A percentile compares a stretch with the other conserved stretches of the same genome.
Conservation (phyloP, 1,140 invertebrate genomes). For the Frieseomelitta varia region DNA sequence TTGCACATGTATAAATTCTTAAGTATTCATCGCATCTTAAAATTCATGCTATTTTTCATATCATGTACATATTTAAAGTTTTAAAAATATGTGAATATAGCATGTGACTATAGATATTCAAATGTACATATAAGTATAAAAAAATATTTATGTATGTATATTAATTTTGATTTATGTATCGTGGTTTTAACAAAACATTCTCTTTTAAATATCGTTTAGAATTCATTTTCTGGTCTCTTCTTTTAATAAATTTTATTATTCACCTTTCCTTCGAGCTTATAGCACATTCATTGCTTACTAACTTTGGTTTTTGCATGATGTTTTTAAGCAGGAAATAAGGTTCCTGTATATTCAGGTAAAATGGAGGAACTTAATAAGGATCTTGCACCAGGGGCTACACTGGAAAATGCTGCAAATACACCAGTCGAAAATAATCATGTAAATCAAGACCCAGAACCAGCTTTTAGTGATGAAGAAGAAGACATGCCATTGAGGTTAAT, state of each 20-base stretch:
- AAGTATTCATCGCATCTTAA: neutral
- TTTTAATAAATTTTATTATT: constrained; percentile 48
- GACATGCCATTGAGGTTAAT: constrained; percentile 82
- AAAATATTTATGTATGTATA: neutral
- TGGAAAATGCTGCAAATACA: constrained; percentile 71
- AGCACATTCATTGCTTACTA: constrained; percentile 76
- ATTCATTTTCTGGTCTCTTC: constrained; percentile 2
- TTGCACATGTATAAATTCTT: neutral
- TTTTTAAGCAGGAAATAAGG: constrained; percentile 79
- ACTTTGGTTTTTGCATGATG: constrained; percentile 76
- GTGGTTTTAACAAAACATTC: constrained; percentile 8
- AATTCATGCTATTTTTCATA: neutral
- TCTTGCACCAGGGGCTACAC: constrained; percentile 80
- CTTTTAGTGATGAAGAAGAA: constrained; percentile 92
- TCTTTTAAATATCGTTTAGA: neutral
- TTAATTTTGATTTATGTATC: constrained; percentile 11
- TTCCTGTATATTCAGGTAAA: constrained; percentile 81
- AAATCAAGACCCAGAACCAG: constrained; percentile 85
- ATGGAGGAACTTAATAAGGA: constrained; percentile 84
- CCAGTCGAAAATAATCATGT: constrained; percentile 81
- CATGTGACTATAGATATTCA: neutral
- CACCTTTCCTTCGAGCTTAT: constrained; percentile 54
- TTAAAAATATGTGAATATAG: neutral
- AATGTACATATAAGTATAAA: neutral
- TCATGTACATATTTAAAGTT: constrained; percentile 8